A percentile compares a stretch with the other conserved stretches of the same genome.
phyloP scores from a whole-genome alignment of 2,113 vertebrate genomes.

The Saguinus imperator region DNA sequence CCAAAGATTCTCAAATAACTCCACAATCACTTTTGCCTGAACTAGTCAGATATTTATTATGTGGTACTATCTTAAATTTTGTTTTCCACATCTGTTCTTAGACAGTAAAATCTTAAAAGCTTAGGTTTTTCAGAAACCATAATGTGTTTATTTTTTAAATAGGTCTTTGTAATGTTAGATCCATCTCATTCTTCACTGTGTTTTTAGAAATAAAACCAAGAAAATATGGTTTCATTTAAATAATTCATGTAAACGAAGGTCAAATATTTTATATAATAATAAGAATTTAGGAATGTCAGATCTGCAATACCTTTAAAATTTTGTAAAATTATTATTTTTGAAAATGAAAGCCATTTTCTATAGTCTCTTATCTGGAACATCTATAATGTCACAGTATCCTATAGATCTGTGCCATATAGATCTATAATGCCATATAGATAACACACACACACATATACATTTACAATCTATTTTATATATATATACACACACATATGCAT shows the following conservation, averaged over 20 bases:
- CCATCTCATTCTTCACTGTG: neutral
- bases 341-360: neutral
- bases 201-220: conserved; percentile 58
- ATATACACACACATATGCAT: neutral
- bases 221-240: neutral
- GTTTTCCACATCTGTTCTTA: conserved; percentile 46
- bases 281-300: neutral
- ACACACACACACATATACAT: too few species aligned
- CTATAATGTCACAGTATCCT: neutral
- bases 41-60: conserved; percentile 50
- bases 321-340: neutral
- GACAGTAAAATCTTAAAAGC: conserved; percentile 49
- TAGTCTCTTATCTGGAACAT: neutral
- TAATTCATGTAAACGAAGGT: neutral
- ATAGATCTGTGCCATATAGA: neutral
- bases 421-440: too few species aligned
- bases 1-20: conserved; percentile 26
- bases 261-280: neutral
- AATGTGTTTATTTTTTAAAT: conserved; percentile 16
- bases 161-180: neutral
- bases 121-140: neutral
- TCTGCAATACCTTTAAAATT: neutral
- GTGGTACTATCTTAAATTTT: conserved; percentile 18
- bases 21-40: neutral
- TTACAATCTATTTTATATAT: neutral